Base-by-base conservation (phyloP, 2,113 vertebrate species). In the Noctilio leporinus region DNA sequence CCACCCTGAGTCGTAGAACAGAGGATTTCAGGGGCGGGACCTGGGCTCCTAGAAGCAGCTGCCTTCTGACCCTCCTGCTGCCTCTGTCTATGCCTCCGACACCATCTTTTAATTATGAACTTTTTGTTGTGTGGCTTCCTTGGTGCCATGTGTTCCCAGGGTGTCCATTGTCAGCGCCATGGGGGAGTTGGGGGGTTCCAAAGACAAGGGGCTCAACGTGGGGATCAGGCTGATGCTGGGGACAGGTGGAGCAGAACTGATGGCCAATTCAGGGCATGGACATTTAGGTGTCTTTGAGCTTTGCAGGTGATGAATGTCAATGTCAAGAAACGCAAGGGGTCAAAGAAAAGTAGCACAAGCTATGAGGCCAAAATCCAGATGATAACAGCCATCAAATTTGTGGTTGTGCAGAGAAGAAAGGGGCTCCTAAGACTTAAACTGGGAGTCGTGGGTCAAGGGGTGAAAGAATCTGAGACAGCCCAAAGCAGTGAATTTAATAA, bases 31-130 rank as follows among this genome's bases (percentile, higher is more conserved):
- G n/a, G n/a, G n/a, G n/a, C n/a, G n/a, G n/a, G n/a, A n/a, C n/a
- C n/a, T n/a, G n/a, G n/a, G n/a, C n/a, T n/a, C n/a, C n/a, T n/a
- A n/a, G n/a, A n/a, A n/a, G n/a, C n/a, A n/a, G n/a, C n/a, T n/a
- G n/a, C n/a, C n/a, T n/a, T n/a, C n/a, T n/a, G 17, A 5, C 1
- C 0, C 1, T 22, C 64, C 47, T 15, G 1, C 7, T 43, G 49
- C 43, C 7, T 2, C 4, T 22, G 4, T 7, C 10, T 2, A 1
- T 10, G 35, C 38, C 75, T 65, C 40, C 26, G 3, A 0, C 0
- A 4, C 7, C 2, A 1, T 24, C 20, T 8, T 83, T 70, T 30
- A 19, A 15, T 59, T 17, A 20, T 10, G 28, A 19, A 47, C 28
- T 59, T 19, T 65, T 40, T 16, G 53, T 8, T 20, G 5, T 26